A percentile compares a stretch with the other conserved stretches of the same genome.
phyloP scores from a whole-genome alignment of 2,113 vertebrate genomes.

The Ochotona curzoniae region DNA sequence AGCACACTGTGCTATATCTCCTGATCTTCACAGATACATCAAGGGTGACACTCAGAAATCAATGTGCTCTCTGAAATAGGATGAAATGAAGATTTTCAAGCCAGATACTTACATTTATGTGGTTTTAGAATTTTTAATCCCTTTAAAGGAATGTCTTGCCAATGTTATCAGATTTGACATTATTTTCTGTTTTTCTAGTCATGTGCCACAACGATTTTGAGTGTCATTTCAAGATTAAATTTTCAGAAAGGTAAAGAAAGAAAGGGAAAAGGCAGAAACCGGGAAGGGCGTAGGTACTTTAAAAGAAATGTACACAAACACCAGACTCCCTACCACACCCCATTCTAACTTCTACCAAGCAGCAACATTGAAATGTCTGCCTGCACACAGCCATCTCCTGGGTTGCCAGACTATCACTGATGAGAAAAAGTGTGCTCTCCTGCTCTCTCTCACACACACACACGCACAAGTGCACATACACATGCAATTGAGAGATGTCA shows the following conservation, averaged over 20 bases:
- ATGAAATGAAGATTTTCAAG: slow-evolving; percentile 58
- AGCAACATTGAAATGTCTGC: neutral
- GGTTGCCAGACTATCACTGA: neutral
- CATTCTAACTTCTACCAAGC: neutral
- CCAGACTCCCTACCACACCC: neutral
- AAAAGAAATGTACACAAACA: slow-evolving; percentile 1
- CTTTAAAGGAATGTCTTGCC: slow-evolving; percentile 58
- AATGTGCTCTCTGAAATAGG: slow-evolving; percentile 62
- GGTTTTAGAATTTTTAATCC: slow-evolving; percentile 51
- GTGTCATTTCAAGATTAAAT: neutral
- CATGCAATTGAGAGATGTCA: slow-evolving; percentile 27
- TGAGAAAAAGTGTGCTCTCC: neutral
- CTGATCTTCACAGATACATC: slow-evolving; percentile 36
- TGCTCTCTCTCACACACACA: neutral
- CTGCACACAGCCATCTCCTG: neutral
- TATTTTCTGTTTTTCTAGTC: slow-evolving; percentile 67
- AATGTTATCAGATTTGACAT: slow-evolving; percentile 38
- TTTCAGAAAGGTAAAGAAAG: neutral
- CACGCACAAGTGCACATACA: neutral
- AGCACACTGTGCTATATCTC: neutral
- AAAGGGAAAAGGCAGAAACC: neutral
- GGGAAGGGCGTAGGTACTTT: neutral
- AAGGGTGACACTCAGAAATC: slow-evolving; percentile 59
- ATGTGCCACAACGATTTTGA: slow-evolving; percentile 31
- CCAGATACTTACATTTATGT: slow-evolving; percentile 53